Percentiles rank a stretch among this genome's conserved stretches.
These are phyloP conservation scores for Scaeva pyrastri DNA, from an alignment of 2,888 invertebrate species.

Conservation along the genomic window DNA sequence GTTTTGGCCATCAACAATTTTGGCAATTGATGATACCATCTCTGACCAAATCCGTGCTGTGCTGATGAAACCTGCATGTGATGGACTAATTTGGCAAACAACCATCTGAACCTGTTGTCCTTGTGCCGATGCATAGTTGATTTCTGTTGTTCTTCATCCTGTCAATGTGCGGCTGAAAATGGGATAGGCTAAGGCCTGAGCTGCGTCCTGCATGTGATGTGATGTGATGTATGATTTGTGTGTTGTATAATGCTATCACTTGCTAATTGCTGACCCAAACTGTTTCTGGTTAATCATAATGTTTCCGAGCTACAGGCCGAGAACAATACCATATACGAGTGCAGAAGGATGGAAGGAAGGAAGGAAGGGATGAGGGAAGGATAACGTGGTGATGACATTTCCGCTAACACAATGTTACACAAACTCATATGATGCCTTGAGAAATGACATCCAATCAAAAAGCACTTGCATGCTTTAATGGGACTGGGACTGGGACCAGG, in stretches of 20 bases:
- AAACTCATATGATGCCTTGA: constrained; percentile 14
- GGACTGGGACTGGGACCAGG: not conserved
- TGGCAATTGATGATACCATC: constrained; percentile 44
- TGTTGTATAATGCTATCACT: constrained; percentile 29
- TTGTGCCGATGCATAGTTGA: constrained; percentile 46
- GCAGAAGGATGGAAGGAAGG: not conserved
- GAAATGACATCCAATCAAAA: constrained; percentile 38
- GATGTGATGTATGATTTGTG: constrained; percentile 10
- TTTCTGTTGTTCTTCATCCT: constrained; percentile 52
- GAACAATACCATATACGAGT: not conserved
- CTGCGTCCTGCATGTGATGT: not conserved
- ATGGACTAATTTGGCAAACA: constrained; percentile 59
- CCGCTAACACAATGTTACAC: constrained; percentile 11
- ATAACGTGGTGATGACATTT: constrained; percentile 51
- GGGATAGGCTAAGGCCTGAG: not conserved
- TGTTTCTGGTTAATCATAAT: constrained; percentile 45
- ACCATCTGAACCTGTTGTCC: constrained; percentile 56
- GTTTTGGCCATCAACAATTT: constrained; percentile 61
- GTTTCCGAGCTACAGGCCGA: constrained; percentile 12
- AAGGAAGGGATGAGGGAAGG: not conserved
- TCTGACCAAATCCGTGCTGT: constrained; percentile 37
- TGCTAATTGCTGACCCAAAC: constrained; percentile 60
- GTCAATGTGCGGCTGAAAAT: constrained; percentile 42
- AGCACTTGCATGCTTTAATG: constrained; percentile 11
- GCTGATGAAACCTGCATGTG: constrained; percentile 30